Percentiles rank a stretch among this genome's conserved stretches.
These are phyloP conservation scores for Reticulitermes speratus DNA, from an alignment of 1,140 invertebrate genomes.

Conservation along the genomic window DNA sequence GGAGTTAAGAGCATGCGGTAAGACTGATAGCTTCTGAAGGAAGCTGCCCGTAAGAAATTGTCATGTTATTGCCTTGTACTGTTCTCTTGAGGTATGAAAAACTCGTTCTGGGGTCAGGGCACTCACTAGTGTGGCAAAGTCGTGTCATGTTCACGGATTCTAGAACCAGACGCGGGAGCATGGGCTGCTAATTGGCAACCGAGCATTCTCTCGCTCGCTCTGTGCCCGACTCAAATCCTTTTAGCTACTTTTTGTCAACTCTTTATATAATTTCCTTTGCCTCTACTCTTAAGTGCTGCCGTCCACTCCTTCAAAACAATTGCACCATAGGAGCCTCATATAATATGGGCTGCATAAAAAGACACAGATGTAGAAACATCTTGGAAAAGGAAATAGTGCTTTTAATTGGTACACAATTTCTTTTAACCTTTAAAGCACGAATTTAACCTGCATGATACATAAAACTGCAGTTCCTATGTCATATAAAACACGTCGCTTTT, in stretches of 20 bases:
- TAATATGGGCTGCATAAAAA: background rate
- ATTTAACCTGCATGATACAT: too few species aligned
- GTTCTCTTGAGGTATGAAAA: background rate
- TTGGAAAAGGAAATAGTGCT: background rate
- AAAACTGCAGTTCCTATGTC: too few species aligned
- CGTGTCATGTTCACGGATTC: background rate
- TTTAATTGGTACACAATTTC: background rate
- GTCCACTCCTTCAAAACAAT: background rate
- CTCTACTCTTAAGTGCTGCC: background rate
- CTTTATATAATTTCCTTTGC: background rate
- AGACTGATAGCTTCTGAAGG: background rate
- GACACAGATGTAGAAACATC: background rate
- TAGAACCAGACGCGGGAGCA: background rate
- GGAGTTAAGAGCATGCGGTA: background rate
- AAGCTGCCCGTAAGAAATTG: background rate
- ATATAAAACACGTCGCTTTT: too few species aligned
- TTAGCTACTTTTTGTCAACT: constrained; percentile 3
- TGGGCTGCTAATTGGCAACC: background rate
- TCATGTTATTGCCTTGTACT: background rate
- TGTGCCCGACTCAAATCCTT: background rate
- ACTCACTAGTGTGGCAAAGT: background rate
- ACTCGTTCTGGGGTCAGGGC: constrained; percentile 8
- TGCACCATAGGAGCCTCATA: background rate
- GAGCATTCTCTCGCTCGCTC: background rate
- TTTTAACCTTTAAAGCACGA: too few species aligned